Conservation (phyloP, 2,797 vertebrate genomes). For the Picus viridis region DNA sequence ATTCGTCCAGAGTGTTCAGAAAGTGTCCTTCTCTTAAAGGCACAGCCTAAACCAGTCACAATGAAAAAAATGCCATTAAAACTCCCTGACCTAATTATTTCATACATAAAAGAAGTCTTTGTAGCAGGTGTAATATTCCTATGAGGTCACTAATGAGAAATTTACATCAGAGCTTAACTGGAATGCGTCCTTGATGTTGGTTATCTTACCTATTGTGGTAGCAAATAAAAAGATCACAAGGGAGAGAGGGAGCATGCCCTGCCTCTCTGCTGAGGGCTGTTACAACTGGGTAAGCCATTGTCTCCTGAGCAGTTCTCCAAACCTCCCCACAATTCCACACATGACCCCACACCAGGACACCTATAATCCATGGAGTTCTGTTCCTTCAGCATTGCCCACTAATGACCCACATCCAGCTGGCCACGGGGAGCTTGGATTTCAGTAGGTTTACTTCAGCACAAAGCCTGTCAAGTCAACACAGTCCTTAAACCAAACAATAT, state of each 20-base stretch:
- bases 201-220: neutral
- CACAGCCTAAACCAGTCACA: no score
- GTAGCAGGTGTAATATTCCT: slow-evolving; percentile 48
- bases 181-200: slow-evolving; percentile 48
- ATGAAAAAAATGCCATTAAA: neutral
- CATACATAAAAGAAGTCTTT: slow-evolving; percentile 53
- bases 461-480: neutral
- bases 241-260: neutral
- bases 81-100: slow-evolving; percentile 46
- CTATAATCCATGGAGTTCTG: rapidly evolving
- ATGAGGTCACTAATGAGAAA: slow-evolving; percentile 43
- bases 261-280: neutral
- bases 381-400: neutral
- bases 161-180: neutral
- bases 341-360: neutral
- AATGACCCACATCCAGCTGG: neutral
- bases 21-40: no score
- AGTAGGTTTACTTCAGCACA: neutral
- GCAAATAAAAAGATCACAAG: neutral
- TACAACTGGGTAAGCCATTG: rapidly evolving
- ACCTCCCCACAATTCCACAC: neutral
- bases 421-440: neutral
- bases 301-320: neutral
- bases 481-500: neutral
- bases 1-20: no score